Base-by-base conservation (phyloP, 2,113 vertebrate species). In the Cettia cetti region DNA sequence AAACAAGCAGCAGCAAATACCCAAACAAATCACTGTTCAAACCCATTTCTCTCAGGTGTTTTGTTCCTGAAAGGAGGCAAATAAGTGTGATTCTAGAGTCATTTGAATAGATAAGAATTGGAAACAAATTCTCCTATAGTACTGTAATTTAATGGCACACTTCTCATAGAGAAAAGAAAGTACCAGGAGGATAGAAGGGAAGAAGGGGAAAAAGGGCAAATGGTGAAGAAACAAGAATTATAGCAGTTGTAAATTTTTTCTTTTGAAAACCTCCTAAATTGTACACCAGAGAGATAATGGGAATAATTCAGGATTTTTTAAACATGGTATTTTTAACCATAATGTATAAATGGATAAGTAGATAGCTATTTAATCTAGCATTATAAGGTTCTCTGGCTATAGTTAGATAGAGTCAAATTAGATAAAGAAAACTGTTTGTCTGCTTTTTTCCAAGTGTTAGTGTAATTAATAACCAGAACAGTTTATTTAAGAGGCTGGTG, bases 391-490 rank as follows among this genome's bases (percentile, higher is more conserved):
- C 28, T 30, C 53, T 86, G 57, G 49, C 40, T 87, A 13, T 56
- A 82, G 61, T 79, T 79, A 89, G n/a, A 50, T 59, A 72, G 42
- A 89, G 40, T 94, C 70, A 65, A 50, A 69, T 47, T 57, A 82
- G 65, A 89, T 71, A 65, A 92, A 89, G 57, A 69, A 92, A 94
- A 69, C 45, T 69, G 85, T 90, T 95, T 92, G n/a, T 63, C 89
- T 90, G 72, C 52, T 60, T 89, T 94, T 95, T 92, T 91, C 77
- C 49, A 86, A 86, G 76, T 75, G 4, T 71, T 63, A 50, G 13
- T 86, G 28, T 86, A 95, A 95, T 94, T 94, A 95, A 91, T 94
- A 93, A 92, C 53, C 74, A 68, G 77, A 94, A 76, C 8, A 20
- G 31, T 94, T 93, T 95, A 95, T 92, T 94, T 92, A 57, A 96